Evolutionary conservation across 1,140 invertebrate species (phyloP).

Genomic region (Reticulitermes speratus): DNA sequence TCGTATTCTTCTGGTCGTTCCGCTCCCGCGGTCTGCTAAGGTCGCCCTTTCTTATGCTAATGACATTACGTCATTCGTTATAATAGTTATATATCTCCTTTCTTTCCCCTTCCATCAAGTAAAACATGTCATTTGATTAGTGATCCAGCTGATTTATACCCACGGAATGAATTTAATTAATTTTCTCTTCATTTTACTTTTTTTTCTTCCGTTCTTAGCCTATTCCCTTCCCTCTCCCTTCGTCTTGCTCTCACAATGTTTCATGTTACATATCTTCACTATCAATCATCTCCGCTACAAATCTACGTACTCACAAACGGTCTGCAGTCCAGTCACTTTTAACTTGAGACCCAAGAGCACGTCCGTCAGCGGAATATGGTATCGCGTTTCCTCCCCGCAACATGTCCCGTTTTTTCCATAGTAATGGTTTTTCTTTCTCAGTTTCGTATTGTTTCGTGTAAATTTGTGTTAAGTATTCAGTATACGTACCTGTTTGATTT

Average conservation of each 20-base stretch:
- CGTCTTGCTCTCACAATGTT: not conserved
- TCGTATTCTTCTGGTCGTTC: not conserved
- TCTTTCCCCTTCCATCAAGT: not conserved
- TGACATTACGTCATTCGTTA: not conserved
- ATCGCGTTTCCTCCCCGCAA: not conserved
- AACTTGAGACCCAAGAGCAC: not conserved
- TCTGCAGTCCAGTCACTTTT: not conserved
- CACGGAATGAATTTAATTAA: not conserved
- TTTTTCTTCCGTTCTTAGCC: not conserved
- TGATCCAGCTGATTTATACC: not conserved
- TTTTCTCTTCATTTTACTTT: not conserved
- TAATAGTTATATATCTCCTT: not conserved
- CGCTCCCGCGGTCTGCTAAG: not conserved
- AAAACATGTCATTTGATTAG: slow-evolving; percentile 17
- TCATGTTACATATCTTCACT: not conserved
- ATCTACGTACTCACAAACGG: not conserved
- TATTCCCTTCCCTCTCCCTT: not conserved
- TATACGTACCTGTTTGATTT: too few species aligned
- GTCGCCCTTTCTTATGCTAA: not conserved
- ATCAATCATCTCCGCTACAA: slow-evolving; percentile 10
- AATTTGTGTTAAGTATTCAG: too few species aligned
- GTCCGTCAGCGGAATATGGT: not conserved
- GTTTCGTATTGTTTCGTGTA: too few species aligned
- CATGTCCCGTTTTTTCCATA: too few species aligned
- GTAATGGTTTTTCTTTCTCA: too few species aligned